Percentiles rank a stretch among this genome's conserved stretches.
Evolutionary conservation across 2,113 vertebrate species (phyloP).

Genomic region (Todiramphus saurophagus): DNA sequence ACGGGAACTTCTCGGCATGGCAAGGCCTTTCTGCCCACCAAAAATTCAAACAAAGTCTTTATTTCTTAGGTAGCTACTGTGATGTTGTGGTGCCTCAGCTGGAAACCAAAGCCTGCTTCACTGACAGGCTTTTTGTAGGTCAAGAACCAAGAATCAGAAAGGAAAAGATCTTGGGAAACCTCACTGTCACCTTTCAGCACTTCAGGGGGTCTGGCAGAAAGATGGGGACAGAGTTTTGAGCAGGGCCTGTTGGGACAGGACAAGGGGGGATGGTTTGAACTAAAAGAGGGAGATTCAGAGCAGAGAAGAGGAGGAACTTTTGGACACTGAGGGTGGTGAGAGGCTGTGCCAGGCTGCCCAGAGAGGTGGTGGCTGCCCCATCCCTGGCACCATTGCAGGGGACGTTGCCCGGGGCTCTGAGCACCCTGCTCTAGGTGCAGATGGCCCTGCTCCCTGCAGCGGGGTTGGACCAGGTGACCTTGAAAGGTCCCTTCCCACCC

Average conservation of each 20-base stretch:
- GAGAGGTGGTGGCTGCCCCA: neutral
- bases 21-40: neutral
- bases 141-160: neutral
- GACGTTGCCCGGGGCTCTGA: neutral
- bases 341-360: neutral
- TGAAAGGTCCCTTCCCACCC: too few relatives aligned
- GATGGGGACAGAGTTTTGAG: neutral
- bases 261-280: neutral
- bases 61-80: accelerated
- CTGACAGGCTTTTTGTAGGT: neutral
- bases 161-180: neutral
- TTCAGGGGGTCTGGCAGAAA: neutral
- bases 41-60: accelerated
- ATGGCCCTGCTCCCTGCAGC: neutral
- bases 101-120: neutral
- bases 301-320: too few relatives aligned
- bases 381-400: neutral
- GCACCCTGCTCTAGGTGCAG: neutral
- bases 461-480: too few relatives aligned
- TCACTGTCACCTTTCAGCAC: neutral
- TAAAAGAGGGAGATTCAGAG: neutral
- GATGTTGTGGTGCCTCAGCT: accelerated
- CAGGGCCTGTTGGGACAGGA: neutral
- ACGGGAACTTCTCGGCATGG: accelerated
- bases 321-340: too few relatives aligned